Evolutionary conservation across 35 echinoderm and acorn worm genomes (phyloP), one percentile per base, ranked within the genome.

Genomic region (Eucidaris tribuloides): DNA sequence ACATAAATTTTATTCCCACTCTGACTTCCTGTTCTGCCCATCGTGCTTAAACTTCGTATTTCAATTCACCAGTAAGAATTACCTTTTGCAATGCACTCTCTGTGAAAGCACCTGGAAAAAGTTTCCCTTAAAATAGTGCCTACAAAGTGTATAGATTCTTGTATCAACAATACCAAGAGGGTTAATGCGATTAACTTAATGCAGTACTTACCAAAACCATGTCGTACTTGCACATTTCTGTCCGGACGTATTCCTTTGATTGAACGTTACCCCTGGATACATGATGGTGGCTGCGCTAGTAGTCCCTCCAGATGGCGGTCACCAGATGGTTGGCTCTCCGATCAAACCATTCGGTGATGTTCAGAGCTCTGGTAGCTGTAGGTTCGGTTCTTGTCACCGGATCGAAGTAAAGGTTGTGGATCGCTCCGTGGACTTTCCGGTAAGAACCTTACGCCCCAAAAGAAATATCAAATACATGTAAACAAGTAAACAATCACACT

Each of bases 401-500:
- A 50, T 97, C 64, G 62, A 89, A 92, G 31, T 81, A 86, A 7
- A 92, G 23, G 62, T 97, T 97, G 56, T 92, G 89, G 9, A 97
- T 45, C 17, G 82, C 89, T 19, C 89, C 89, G 48, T 97, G 94
- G 25, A 63, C 85, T 54, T 97, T 89, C 52, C 76, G 71, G 54
- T 92, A 92, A 1, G 92, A 50, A 42, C 94, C 94, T 96, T 3
- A n/a, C n/a, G n/a, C n/a, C n/a, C n/a, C n/a, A n/a, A n/a, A n/a
- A n/a, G n/a, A n/a, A n/a, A n/a, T n/a, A n/a, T n/a, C n/a, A n/a
- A n/a, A n/a, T n/a, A n/a, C n/a, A n/a, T n/a, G n/a, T n/a, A n/a
- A n/a, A n/a, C n/a, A n/a, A n/a, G n/a, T n/a, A n/a, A n/a, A n/a
- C n/a, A n/a, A n/a, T n/a, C n/a, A n/a, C n/a, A n/a, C n/a, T n/a